phyloP scores from a whole-genome alignment of 2,797 vertebrate species.

The Otus scops region DNA sequence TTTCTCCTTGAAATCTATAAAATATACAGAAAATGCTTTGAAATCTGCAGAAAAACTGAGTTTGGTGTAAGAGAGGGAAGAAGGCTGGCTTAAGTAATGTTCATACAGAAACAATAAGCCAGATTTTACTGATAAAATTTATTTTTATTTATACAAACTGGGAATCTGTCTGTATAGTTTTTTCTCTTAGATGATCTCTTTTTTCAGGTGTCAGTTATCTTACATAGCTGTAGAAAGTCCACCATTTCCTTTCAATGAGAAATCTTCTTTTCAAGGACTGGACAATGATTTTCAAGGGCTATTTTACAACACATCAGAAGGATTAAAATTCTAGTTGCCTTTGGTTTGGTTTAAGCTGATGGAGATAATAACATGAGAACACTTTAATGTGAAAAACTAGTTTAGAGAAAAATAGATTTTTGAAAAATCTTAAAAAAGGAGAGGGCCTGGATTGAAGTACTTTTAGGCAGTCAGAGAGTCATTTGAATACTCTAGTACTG shows the following conservation, averaged over 20 bases:
- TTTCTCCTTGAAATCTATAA: not conserved
- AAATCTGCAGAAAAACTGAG: not conserved
- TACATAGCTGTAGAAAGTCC: not conserved
- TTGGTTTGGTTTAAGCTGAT: not conserved
- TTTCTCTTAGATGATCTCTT: not conserved
- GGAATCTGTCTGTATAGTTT: not conserved
- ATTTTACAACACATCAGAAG: not conserved
- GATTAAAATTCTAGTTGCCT: not conserved
- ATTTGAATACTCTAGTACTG: not conserved
- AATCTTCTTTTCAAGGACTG: not conserved
- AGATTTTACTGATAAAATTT: conserved; percentile 12
- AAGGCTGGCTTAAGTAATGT: not conserved
- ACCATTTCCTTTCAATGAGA: not conserved
- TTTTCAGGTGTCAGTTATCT: not conserved
- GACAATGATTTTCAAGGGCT: not conserved
- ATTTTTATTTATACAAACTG: not conserved
- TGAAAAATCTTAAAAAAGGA: not conserved
- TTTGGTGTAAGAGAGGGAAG: not conserved
- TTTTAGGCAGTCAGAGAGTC: not conserved
- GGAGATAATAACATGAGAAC: not conserved
- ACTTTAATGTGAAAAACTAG: not conserved
- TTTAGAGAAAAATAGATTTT: not conserved
- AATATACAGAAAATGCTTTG: not conserved
- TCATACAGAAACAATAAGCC: not conserved
- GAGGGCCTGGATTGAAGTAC: not conserved